Percentiles rank a stretch among this genome's conserved stretches.
These are phyloP conservation scores for Mastomys natalensis DNA, from an alignment of 2,113 vertebrate genomes.

Conservation along the genomic window DNA sequence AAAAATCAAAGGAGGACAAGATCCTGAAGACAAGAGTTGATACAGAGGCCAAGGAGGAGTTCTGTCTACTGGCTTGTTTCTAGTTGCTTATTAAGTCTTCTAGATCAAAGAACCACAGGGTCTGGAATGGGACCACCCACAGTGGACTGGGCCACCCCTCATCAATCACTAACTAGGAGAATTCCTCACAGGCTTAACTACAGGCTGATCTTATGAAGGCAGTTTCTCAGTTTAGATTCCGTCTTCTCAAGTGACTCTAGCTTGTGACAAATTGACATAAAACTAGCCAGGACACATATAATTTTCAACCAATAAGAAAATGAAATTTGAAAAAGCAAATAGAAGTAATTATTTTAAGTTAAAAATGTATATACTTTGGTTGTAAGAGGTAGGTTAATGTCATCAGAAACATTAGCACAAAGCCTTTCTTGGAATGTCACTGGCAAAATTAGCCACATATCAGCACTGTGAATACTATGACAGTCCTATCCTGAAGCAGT, in stretches of 20 bases:
- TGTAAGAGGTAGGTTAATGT: not conserved
- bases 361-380: not conserved
- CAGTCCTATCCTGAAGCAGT: slow-evolving; percentile 47
- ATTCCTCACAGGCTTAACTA: not conserved
- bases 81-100: not conserved
- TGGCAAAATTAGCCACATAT: not conserved
- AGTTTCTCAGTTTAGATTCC: not conserved
- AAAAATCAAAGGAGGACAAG: not conserved
- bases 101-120: not conserved
- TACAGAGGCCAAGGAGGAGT: not conserved
- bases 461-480: not conserved
- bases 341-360: not conserved
- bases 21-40: not conserved
- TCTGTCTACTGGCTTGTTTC: not conserved
- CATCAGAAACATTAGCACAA: slow-evolving; percentile 2
- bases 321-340: not conserved
- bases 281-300: too few species aligned
- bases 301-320: not conserved
- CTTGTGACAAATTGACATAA: not conserved
- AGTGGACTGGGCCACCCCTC: not conserved
- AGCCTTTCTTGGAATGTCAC: not conserved
- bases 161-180: not conserved
- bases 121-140: not conserved
- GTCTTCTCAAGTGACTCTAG: not conserved
- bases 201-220: not conserved